Base-by-base conservation (phyloP, 2,888 invertebrate species). In the Melolontha melolontha region DNA sequence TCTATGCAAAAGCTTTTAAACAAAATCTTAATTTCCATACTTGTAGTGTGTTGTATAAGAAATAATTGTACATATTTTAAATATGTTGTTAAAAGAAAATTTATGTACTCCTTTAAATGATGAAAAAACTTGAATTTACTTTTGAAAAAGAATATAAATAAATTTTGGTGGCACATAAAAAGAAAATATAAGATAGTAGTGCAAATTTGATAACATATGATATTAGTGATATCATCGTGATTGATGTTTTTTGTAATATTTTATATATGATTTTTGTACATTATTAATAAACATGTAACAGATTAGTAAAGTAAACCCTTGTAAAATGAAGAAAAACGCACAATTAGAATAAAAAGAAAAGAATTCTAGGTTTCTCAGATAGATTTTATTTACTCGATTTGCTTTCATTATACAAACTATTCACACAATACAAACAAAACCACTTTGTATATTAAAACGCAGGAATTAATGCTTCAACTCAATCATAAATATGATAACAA, bases 1-100 rank as follows among this genome's bases (percentile, higher is more conserved):
- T 34, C 10, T 34, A 6, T 34, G 34, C 34, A 34, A 6, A 10
- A 5, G 6, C 10, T 39, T 50, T 10, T 50, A 11, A 54, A 54
- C 10, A 34, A 22, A 34, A 11, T 62, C 39, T 29, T 17, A 29
- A 14, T 34, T 62, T 62, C 17, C 59, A 62, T 47, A 16, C 59
- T 62, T 62, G 39, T 34, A 62, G 27, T 47, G 5, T 42, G 41
- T 42, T 41, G 11, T 62, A n/a, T 59, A 59, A 22, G 29, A 29
- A 59, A 47, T 59, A 59, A 27, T 42, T 62, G 59, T 62, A 59
- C 29, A 59, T 14, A 59, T 59, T 44, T 27, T 44, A 16, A 29
- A 47, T 59, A 39, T 34, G 27, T 62, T 62, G 17, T 41, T 49
- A 29, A 12, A 59, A 17, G 6, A 39, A 34, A 34, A 34, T n/a